Percentiles rank a stretch among this genome's conserved stretches.
Conservation (phyloP, 2,797 vertebrate species). For the Melopsittacus undulatus region DNA sequence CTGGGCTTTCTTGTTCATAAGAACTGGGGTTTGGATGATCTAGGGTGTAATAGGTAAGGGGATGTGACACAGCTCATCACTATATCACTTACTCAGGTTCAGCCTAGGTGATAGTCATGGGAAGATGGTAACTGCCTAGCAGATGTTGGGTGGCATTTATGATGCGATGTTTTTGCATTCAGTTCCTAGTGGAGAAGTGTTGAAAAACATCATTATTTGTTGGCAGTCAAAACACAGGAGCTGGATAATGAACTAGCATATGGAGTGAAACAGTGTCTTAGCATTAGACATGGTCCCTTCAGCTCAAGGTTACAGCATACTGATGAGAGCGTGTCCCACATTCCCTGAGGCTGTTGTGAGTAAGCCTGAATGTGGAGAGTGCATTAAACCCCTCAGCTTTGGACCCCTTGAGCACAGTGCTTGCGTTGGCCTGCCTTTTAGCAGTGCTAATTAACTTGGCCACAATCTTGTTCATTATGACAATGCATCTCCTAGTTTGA, state of each 20-base stretch:
- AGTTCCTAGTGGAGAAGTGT: slow-evolving; percentile 63
- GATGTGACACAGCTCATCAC: slow-evolving; percentile 12
- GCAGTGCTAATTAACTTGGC: neutral
- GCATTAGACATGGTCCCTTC: slow-evolving; percentile 37
- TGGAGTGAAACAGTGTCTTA: slow-evolving; percentile 45
- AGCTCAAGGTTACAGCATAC: slow-evolving; percentile 6
- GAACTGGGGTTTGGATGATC: neutral
- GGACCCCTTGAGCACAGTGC: neutral
- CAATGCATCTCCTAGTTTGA: neutral
- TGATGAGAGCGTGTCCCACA: neutral
- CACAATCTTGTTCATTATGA: neutral
- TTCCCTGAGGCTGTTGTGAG: neutral
- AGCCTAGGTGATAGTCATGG: slow-evolving; percentile 50
- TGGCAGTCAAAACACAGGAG: slow-evolving; percentile 67
- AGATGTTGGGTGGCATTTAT: slow-evolving; percentile 69
- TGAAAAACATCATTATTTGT: slow-evolving; percentile 69
- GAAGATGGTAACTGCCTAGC: slow-evolving; percentile 58
- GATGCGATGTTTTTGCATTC: slow-evolving; percentile 64
- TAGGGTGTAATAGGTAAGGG: neutral
- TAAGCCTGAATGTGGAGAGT: neutral
- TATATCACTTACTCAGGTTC: slow-evolving; percentile 56
- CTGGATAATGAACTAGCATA: slow-evolving; percentile 60
- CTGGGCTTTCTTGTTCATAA: neutral
- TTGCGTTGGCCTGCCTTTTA: neutral
- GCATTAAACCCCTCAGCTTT: neutral